phyloP scores from a whole-genome alignment of 2,113 vertebrate species.

The Rhinopomastus cyanomelas region DNA sequence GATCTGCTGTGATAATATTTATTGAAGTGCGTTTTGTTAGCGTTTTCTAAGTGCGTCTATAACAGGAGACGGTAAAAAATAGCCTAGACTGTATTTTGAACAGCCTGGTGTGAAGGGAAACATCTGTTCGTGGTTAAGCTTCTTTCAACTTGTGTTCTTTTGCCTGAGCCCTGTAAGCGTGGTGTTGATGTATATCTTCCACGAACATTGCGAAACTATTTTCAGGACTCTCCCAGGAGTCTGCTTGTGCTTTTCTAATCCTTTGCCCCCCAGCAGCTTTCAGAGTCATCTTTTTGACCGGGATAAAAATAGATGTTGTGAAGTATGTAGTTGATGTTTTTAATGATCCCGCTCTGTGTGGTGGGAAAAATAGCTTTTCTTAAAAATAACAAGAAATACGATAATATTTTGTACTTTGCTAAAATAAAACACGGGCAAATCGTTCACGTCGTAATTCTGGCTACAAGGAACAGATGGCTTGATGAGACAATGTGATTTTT shows the following conservation, averaged over 20 bases:
- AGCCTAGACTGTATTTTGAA: conserved; percentile 58
- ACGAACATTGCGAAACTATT: conserved; percentile 53
- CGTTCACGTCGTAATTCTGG: conserved; percentile 13
- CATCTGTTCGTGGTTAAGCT: conserved; percentile 74
- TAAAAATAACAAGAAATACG: background rate
- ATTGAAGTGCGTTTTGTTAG: conserved; percentile 63
- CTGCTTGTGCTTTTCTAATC: conserved; percentile 61
- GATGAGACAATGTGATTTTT: conserved; percentile 35
- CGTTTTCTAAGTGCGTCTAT: conserved; percentile 65
- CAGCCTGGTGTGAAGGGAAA: conserved; percentile 71
- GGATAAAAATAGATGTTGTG: conserved; percentile 42
- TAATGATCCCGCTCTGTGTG: conserved; percentile 9
- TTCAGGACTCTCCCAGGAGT: conserved; percentile 60
- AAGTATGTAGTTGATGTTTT: conserved; percentile 14
- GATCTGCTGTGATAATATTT: conserved; percentile 56
- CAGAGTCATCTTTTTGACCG: conserved; percentile 25
- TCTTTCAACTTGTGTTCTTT: conserved; percentile 63
- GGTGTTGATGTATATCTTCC: conserved; percentile 65
- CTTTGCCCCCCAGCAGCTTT: conserved; percentile 50
- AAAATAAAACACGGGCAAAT: conserved; percentile 8
- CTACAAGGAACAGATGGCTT: background rate
- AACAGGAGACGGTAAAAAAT: conserved; percentile 58
- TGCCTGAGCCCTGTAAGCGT: conserved; percentile 48
- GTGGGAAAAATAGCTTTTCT: background rate
- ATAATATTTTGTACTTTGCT: background rate